phyloP scores from a whole-genome alignment of 2,113 vertebrate species.

The Piprites chloris region DNA sequence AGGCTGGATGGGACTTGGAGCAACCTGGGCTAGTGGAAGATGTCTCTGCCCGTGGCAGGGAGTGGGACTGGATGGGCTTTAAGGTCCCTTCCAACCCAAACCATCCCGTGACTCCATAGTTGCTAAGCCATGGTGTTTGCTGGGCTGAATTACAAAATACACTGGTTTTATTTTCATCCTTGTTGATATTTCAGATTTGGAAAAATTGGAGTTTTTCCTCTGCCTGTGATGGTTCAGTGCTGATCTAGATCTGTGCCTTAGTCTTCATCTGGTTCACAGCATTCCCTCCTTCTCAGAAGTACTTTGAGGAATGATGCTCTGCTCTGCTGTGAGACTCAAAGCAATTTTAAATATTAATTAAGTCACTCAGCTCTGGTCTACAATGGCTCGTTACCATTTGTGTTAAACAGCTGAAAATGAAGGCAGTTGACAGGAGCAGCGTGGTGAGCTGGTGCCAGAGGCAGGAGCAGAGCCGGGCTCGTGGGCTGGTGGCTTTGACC shows the following conservation, averaged over 20 bases:
- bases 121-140: neutral
- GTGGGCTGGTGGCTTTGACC: accelerated
- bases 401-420: neutral
- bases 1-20: neutral
- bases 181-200: neutral
- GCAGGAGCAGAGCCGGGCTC: neutral
- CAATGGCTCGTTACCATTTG: neutral
- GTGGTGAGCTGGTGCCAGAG: accelerated
- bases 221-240: neutral
- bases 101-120: too few species aligned
- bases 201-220: neutral
- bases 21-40: accelerated
- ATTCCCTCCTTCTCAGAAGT: neutral
- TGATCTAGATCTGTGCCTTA: neutral
- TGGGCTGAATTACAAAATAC: neutral
- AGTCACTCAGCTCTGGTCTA: neutral
- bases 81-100: neutral
- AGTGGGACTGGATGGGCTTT: neutral
- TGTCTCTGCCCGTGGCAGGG: neutral
- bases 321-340: neutral
- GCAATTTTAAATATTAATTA: conserved; percentile 14
- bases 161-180: accelerated
- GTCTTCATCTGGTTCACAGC: neutral
- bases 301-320: neutral
- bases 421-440: neutral